phyloP scores from a whole-genome alignment of 2,888 invertebrate species.

The Rosalia funebris region DNA sequence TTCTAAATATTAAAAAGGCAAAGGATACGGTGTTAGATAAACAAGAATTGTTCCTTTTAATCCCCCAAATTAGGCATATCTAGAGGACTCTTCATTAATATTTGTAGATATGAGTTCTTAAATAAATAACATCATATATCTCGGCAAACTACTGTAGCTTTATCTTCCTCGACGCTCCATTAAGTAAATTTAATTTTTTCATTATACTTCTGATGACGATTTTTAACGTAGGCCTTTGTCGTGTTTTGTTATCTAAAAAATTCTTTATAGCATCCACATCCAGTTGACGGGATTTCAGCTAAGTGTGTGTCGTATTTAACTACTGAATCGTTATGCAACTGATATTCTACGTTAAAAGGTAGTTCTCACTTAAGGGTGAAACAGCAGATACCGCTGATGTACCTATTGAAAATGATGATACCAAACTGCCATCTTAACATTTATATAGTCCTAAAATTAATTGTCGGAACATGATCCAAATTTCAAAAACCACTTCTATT shows the following conservation, averaged over 20 bases:
- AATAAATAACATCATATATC: not conserved
- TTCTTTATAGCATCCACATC: too few relatives aligned
- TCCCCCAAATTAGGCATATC: conserved; percentile 11
- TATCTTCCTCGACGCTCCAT: not conserved
- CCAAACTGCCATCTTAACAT: too few relatives aligned
- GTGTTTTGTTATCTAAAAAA: not conserved
- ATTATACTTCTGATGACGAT: not conserved
- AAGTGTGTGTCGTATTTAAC: too few relatives aligned
- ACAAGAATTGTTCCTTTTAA: conserved; percentile 10
- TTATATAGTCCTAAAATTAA: too few relatives aligned
- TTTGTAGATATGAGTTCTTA: not conserved
- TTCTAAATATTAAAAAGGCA: conserved; percentile 19
- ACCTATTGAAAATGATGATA: too few relatives aligned
- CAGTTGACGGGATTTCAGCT: too few relatives aligned
- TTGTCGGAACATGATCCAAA: too few relatives aligned
- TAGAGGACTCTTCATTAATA: not conserved
- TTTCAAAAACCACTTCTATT: too few relatives aligned
- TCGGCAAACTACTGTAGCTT: not conserved
- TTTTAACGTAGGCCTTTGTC: not conserved
- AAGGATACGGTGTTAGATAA: conserved; percentile 11
- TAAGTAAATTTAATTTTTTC: not conserved
- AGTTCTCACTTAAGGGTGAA: too few relatives aligned
- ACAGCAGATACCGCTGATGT: too few relatives aligned
- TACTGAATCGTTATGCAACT: too few relatives aligned
- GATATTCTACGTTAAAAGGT: too few relatives aligned